Base-by-base conservation (phyloP, 2,113 vertebrate genomes). In the Trichomycterus rosablanca region DNA sequence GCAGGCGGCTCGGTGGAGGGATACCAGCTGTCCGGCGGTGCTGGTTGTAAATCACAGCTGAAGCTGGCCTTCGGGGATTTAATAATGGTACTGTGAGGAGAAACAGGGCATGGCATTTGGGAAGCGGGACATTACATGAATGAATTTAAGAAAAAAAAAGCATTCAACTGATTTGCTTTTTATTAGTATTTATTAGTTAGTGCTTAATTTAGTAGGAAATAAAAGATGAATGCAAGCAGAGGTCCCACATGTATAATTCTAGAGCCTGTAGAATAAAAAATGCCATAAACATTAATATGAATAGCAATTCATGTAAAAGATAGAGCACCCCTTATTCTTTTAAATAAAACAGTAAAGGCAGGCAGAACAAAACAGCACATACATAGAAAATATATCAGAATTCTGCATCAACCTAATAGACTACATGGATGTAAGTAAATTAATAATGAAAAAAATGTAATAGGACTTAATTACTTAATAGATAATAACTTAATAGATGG, bases 21-120 rank as follows among this genome's bases (percentile, higher is more conserved):
- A 63, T 32, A 58, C 45, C 69, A 71, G 63, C 63, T 66, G 63
- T 66, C 64, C 45, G 10, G 14, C 15, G 20, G 42, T 45, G 42
- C 49, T 43, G 39, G 10, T 55, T 59, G 48, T 66, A 71, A 71
- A 63, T 57, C 37, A 63, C 49, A 26, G 7, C 10, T 71, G 50
- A 22, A 42, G 58, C 34, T 35, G 30, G 32, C 57, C 57, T 71
- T 11, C 19, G 8, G 54, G 52, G 22, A 30, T 18, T 15, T 15
- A 28, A 16, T 55, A 46, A 68, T 55, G 23, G 20, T 14, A 4
- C 12, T 16, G 53, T 9, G 16, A 26, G 22, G 20, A 24, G 53
- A 24, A n/a, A 9, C 23, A n/a, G 39, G 51, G n/a, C n/a, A 4
- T 23, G 9, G 19, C 40, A 34, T 18, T 44, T 5, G 14, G 19